Percentiles rank a stretch among this genome's conserved stretches.
Evolutionary conservation across 2,888 invertebrate species (phyloP).

Genomic region (Allygus modestus): DNA sequence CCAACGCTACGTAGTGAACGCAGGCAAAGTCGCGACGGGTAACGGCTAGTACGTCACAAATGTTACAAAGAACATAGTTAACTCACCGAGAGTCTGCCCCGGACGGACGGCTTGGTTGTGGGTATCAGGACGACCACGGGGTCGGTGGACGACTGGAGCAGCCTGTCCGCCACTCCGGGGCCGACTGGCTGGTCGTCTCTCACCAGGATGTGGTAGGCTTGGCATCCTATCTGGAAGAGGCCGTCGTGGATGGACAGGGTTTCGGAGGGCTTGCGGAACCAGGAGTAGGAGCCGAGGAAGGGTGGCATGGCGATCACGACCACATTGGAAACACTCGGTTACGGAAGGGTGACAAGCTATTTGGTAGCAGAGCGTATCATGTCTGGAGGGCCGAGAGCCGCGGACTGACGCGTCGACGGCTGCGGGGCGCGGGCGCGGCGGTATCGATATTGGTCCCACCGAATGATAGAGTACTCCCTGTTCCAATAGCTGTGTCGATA

Average conservation of each 20-base stretch:
- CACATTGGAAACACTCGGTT: background rate
- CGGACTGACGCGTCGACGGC: background rate
- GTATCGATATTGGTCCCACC: background rate
- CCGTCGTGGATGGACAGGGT: constrained; percentile 80
- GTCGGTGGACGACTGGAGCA: constrained; percentile 24
- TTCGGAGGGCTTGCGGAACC: constrained; percentile 36
- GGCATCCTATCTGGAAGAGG: constrained; percentile 87
- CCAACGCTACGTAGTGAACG: no score
- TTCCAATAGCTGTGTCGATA: no score
- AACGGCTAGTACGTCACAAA: no score
- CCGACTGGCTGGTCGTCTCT: constrained; percentile 73
- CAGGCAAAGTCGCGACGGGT: no score
- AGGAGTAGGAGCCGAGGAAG: constrained; percentile 27
- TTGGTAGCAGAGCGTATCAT: background rate
- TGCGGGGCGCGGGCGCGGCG: background rate
- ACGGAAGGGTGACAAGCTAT: no score
- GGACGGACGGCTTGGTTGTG: constrained; percentile 32
- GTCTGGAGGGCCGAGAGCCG: background rate
- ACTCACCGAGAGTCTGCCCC: constrained; percentile 61
- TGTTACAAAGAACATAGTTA: no score
- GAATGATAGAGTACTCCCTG: background rate
- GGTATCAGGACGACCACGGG: constrained; percentile 61
- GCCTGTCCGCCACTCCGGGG: constrained; percentile 14
- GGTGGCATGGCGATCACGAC: constrained; percentile 26
- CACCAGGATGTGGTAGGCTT: constrained; percentile 86